Base-by-base conservation (phyloP, 2,113 vertebrate species). In the Proterorhinus semilunaris region DNA sequence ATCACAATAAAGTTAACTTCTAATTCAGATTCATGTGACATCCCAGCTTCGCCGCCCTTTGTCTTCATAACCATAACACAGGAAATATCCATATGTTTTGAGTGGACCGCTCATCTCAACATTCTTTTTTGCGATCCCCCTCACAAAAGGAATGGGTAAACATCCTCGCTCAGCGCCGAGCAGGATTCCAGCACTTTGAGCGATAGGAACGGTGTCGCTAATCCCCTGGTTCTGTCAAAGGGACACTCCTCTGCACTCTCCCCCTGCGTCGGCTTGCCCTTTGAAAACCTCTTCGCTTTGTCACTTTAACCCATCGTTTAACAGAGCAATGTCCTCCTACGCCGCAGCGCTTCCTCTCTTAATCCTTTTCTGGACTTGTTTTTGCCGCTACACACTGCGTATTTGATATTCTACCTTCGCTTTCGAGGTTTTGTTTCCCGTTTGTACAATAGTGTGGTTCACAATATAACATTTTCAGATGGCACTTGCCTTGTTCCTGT, bases 151-250 rank as follows among this genome's bases (percentile, higher is more conserved):
- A 53, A 62, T 64, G n/a, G 27, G 44, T 75, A 68, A 69, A 72
- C 61, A 72, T 69, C 68, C 58, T 62, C 17, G 62, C 17, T 65
- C 10, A 10, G 62, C 59, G 51, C 64, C 50, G 6, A 68, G 67
- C 61, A 58, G 52, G 55, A 71, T 65, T 69, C 64, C 16, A 79
- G 66, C 59, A 42, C 71, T 68, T 74, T 74, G 12, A 61, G 42
- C 42, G 65, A 83, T 71, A 83, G 27, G 2, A 66, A 59, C 53
- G 62, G 64, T 52, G 17, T 48, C 64, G 58, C 67, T 85, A 81
- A 87, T 86, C 83, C 74, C 69, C 79, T 88, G 69, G 82, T 84
- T 80, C 76, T 75, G 65, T 53, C 55, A 11, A 11, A 72, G 47
- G 62, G 72, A 72, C 66, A 63, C 66, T 63, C 42, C 46, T 17